Percentiles rank a stretch among this genome's conserved stretches.
phyloP scores from a whole-genome alignment of 2,113 vertebrate species.

The Tachuris rubrigastra region DNA sequence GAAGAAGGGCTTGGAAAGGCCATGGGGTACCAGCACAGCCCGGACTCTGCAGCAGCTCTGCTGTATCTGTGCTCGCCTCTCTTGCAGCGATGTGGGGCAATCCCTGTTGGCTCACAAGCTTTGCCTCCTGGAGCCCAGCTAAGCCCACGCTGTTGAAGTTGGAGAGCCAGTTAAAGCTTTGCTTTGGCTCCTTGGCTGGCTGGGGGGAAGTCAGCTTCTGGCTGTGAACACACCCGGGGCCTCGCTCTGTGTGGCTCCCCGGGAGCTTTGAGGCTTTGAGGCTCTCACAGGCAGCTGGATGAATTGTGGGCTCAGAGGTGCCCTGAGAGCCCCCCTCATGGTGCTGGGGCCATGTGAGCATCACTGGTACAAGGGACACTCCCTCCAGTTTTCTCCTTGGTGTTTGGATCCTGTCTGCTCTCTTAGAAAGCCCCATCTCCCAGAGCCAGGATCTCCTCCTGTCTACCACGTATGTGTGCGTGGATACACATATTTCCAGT shows the following conservation, averaged over 20 bases:
- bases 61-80: neutral
- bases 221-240: fast-evolving
- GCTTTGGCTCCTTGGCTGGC: neutral
- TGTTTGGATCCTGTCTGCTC: neutral
- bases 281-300: neutral
- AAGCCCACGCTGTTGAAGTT: fast-evolving
- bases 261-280: neutral
- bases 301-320: neutral
- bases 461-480: fast-evolving
- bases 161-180: neutral
- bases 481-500: neutral
- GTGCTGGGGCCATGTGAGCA: neutral
- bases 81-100: fast-evolving
- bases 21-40: neutral
- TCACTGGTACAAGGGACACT: neutral
- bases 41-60: neutral
- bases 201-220: neutral
- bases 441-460: neutral
- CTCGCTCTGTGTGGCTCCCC: fast-evolving
- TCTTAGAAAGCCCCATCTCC: neutral
- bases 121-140: neutral
- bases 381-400: neutral
- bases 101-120: neutral
- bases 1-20: neutral
- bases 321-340: neutral